These are phyloP conservation scores for Rallus crepitans DNA, from an alignment of 2,797 vertebrate species.

Conservation along the genomic window DNA sequence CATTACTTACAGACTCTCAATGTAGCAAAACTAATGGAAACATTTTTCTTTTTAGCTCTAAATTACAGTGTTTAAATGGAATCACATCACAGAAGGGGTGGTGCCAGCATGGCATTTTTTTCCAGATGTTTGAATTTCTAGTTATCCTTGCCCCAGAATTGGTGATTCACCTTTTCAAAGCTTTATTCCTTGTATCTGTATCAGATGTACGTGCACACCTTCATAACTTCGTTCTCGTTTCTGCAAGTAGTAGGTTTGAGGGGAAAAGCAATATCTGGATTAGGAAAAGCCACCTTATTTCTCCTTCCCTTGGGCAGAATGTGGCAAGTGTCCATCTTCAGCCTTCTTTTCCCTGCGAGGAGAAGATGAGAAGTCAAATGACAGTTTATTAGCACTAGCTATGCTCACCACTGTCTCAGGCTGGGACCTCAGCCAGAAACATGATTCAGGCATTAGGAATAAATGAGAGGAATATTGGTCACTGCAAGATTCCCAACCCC, in stretches of 20 bases:
- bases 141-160: neutral
- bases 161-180: neutral
- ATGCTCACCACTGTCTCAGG: neutral
- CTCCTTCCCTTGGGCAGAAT: neutral
- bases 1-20: conserved; percentile 25
- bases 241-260: neutral
- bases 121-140: conserved; percentile 19
- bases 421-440: conserved; percentile 24
- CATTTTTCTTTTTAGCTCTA: conserved; percentile 24
- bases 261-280: neutral
- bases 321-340: neutral
- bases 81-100: neutral
- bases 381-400: neutral
- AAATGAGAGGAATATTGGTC: conserved; percentile 14
- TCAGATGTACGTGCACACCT: neutral
- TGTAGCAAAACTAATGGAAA: conserved; percentile 61
- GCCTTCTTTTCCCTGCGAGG: neutral
- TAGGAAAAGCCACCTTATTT: neutral
- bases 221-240: neutral
- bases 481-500: neutral
- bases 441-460: neutral
- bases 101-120: neutral
- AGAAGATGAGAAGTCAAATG: conserved; percentile 1
- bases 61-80: conserved; percentile 34
- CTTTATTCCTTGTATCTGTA: neutral